These are phyloP conservation scores for Penaeus indicus DNA, from an alignment of 1,140 invertebrate species.

Conservation along the genomic window DNA sequence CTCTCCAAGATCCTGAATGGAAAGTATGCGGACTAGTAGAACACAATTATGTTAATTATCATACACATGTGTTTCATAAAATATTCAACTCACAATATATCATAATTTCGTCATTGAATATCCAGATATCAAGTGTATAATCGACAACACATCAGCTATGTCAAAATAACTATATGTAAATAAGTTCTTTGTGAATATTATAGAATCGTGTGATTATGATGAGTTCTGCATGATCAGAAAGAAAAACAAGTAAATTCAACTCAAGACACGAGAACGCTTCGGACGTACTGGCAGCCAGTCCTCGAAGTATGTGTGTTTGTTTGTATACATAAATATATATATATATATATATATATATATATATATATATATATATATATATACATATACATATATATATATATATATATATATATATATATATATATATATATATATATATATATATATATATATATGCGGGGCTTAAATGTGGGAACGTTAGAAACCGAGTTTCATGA, in stretches of 20 bases:
- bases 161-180: too few relatives aligned
- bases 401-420: slow-evolving; percentile 22
- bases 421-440: slow-evolving; percentile 25
- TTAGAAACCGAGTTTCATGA: neutral
- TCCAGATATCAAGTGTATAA: too few relatives aligned
- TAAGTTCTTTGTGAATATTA: too few relatives aligned
- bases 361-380: neutral
- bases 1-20: too few relatives aligned
- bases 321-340: neutral
- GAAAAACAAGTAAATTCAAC: neutral
- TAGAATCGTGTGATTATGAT: too few relatives aligned
- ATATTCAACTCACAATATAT: too few relatives aligned
- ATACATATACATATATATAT: neutral
- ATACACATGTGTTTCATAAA: too few relatives aligned
- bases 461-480: neutral
- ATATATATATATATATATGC: slow-evolving; percentile 17
- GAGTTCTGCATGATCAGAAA: neutral
- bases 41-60: too few relatives aligned
- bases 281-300: neutral
- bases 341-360: neutral
- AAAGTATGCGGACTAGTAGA: too few relatives aligned
- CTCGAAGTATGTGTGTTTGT: neutral
- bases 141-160: too few relatives aligned
- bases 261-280: too few relatives aligned
- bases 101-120: too few relatives aligned